These are phyloP conservation scores for Microcebus tavaratra DNA, from an alignment of 2,113 vertebrate genomes.

Conservation along the genomic window DNA sequence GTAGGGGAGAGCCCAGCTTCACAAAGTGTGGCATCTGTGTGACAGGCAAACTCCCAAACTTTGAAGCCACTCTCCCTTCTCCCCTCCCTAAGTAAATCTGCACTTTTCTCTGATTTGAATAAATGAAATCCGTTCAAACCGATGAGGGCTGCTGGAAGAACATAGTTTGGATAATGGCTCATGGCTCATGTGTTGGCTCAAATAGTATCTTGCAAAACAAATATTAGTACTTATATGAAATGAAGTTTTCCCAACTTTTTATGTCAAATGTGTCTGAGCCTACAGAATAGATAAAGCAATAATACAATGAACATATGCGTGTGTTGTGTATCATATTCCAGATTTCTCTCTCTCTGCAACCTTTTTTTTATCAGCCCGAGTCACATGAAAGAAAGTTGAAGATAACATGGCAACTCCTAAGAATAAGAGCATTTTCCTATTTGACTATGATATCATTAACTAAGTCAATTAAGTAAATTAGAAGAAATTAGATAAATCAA, in stretches of 20 bases:
- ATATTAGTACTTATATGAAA: not conserved
- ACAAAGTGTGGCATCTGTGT: constrained; percentile 13
- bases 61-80: constrained; percentile 46
- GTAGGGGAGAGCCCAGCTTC: constrained; percentile 38
- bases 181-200: not conserved
- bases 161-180: not conserved
- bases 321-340: not conserved
- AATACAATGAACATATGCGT: not conserved
- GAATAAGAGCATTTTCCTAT: not conserved
- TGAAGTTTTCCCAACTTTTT: not conserved
- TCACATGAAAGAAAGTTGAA: not conserved
- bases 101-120: constrained; percentile 44
- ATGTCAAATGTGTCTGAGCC: not conserved
- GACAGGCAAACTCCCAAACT: constrained; percentile 60
- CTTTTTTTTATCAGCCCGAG: not conserved
- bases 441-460: not conserved
- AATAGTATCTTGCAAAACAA: not conserved
- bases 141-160: constrained; percentile 3
- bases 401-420: not conserved
- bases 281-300: not conserved
- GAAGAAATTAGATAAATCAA: constrained; percentile 4
- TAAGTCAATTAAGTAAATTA: not conserved
- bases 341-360: not conserved
- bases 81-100: constrained; percentile 5
- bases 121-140: constrained; percentile 34